Conservation (phyloP, 2,888 invertebrate species). For the Lasius platythorax region DNA sequence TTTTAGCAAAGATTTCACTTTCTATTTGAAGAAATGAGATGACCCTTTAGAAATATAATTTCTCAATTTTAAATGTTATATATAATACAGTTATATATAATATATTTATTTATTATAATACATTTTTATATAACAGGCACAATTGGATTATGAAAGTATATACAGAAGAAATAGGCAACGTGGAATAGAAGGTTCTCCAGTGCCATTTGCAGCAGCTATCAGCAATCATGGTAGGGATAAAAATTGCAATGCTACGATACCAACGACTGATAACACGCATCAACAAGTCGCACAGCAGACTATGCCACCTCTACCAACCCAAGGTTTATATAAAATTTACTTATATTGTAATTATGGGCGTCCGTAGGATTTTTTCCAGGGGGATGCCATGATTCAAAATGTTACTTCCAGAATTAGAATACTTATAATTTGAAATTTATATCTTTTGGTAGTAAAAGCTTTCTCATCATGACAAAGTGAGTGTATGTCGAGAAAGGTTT, state of each 20-base stretch:
- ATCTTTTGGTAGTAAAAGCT: no score
- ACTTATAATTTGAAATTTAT: no score
- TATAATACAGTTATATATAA: background rate
- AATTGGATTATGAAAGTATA: slow-evolving; percentile 87
- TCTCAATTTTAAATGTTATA: background rate
- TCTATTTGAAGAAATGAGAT: no score
- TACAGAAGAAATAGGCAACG: slow-evolving; percentile 89
- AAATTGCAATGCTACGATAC: slow-evolving; percentile 90
- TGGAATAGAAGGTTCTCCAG: slow-evolving; percentile 83
- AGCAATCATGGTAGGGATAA: slow-evolving; percentile 87
- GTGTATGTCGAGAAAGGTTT: no score
- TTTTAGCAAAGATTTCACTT: background rate
- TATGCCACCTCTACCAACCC: slow-evolving; percentile 76
- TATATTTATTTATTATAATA: background rate
- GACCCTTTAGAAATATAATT: no score
- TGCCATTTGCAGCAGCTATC: slow-evolving; percentile 81
- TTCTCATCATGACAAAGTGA: no score
- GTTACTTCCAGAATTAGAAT: no score
- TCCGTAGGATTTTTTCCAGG: no score
- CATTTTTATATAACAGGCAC: slow-evolving; percentile 86
- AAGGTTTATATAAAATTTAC: slow-evolving; percentile 75
- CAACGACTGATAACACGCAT: slow-evolving; percentile 84
- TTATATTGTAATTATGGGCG: no score
- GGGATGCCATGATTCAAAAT: no score
- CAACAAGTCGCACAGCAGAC: slow-evolving; percentile 81